Conservation (phyloP, 2,888 invertebrate genomes). For the Polymixis lichenea region DNA sequence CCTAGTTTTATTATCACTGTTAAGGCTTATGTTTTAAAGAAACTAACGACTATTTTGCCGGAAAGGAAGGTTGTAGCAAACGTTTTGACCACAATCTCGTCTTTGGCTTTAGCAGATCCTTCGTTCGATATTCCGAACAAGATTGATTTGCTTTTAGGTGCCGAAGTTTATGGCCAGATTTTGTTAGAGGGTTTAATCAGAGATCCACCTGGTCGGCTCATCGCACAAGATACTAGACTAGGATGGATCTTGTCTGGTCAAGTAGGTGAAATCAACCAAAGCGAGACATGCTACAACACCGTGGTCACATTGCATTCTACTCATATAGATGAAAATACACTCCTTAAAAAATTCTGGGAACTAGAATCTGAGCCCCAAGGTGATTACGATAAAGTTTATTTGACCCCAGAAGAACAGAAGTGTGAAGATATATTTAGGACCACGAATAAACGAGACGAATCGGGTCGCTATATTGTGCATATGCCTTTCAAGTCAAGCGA, state of each 20-base stretch:
- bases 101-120: constrained; percentile 26
- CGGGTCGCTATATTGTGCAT: constrained; percentile 13
- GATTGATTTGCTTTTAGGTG: constrained; percentile 14
- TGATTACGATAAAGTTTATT: not conserved
- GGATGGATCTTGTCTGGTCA: too few species aligned
- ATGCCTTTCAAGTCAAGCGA: constrained; percentile 14
- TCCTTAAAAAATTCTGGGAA: not conserved
- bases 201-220: constrained; percentile 6
- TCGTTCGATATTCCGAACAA: constrained; percentile 25
- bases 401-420: constrained; percentile 13
- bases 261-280: not conserved
- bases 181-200: not conserved
- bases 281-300: constrained; percentile 17
- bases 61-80: constrained; percentile 13
- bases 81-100: constrained; percentile 13
- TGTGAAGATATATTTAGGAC: constrained; percentile 9
- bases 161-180: constrained; percentile 1
- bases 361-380: constrained; percentile 9
- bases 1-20: constrained; percentile 10
- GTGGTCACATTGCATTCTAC: constrained; percentile 4
- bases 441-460: constrained; percentile 13
- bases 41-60: constrained; percentile 18
- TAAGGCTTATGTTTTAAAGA: constrained; percentile 21
- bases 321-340: not conserved
- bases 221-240: not conserved